Base-by-base conservation (phyloP, 2,888 invertebrate species). In the Himalopsyche anomala region DNA sequence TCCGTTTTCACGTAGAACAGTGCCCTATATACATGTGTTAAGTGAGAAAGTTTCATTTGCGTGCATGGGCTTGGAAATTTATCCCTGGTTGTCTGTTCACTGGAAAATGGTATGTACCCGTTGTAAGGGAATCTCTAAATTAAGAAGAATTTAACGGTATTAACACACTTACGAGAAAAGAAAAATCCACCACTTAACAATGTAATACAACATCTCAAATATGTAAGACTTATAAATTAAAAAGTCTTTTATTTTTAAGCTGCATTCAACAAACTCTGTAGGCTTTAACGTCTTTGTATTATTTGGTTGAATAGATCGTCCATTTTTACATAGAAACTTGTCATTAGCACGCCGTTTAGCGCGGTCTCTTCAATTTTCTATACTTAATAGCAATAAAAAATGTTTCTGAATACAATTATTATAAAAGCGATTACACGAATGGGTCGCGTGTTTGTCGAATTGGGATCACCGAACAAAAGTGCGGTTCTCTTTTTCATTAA, bases 91-190 rank as follows among this genome's bases (percentile, higher is more conserved):
- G 62, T 62, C 62, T 62, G 62, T 62, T 28, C 62, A 28, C 62
- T 62, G 62, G 56, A 84, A 80, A 80, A 84, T 84, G 84, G 85
- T 91, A 91, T 91, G 90, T 91, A 91, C 90, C 92, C 90, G 90
- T 90, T 90, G 62, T 62, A 62, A n/a, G 62, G 62, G 62, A 62
- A 62, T 62, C 62, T 62, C n/a, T 62, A 62, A n/a, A 62, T 62
- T 62, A 62, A 62, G 62, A 62, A 6, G 28, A 19, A 62, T 62
- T 62, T 62, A 28, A 62, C 19, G 62, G 62, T 62, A 17, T 62
- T 28, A 62, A 62, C 62, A 62, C n/a, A 19, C 9, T 62, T n/a
- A 62, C 62, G 5, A 19, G 28, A 62, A 19, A 62, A 5, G 8
- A 19, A 19, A 11, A 62, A 19, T 62, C 19, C n/a, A n/a, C 8